Percentiles rank a stretch among this genome's conserved stretches.
These are phyloP conservation scores for Tenebrio molitor DNA, from an alignment of 1,140 invertebrate genomes.

Conservation along the genomic window DNA sequence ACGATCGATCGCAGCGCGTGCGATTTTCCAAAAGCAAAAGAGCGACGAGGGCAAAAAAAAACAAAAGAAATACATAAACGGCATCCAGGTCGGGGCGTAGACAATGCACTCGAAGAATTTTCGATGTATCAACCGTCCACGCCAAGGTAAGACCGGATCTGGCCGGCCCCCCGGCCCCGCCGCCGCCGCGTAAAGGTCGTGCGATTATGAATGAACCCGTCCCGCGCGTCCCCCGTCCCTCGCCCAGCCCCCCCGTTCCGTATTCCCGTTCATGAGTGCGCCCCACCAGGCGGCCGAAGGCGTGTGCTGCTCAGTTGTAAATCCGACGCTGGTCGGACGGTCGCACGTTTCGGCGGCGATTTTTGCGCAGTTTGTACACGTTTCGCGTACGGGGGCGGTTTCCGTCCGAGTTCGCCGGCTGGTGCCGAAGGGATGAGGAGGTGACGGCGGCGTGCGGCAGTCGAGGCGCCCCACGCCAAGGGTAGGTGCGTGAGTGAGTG, in stretches of 20 bases:
- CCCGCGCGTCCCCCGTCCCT: constrained; percentile 18
- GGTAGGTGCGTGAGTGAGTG: too few species aligned
- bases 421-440: too few species aligned
- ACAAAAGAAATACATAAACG: too few species aligned
- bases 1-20: not conserved
- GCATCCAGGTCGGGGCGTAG: not conserved
- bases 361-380: constrained; percentile 19
- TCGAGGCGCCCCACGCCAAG: too few species aligned
- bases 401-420: not conserved
- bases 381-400: constrained; percentile 1
- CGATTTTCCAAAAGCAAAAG: not conserved
- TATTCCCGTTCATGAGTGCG: constrained; percentile 56
- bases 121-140: constrained; percentile 35
- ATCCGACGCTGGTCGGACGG: constrained; percentile 46
- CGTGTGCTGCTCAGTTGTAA: constrained; percentile 58
- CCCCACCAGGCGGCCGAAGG: constrained; percentile 50
- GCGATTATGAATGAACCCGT: constrained; percentile 53
- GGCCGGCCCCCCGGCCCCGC: constrained; percentile 27
- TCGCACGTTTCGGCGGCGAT: not conserved
- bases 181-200: constrained; percentile 51
- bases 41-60: not conserved
- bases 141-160: constrained; percentile 53
- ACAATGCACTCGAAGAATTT: constrained; percentile 34
- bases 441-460: too few species aligned
- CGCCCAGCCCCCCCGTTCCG: constrained; percentile 47